Base-by-base conservation (phyloP, 1,140 invertebrate species). In the Mizuhopecten yessoensis region DNA sequence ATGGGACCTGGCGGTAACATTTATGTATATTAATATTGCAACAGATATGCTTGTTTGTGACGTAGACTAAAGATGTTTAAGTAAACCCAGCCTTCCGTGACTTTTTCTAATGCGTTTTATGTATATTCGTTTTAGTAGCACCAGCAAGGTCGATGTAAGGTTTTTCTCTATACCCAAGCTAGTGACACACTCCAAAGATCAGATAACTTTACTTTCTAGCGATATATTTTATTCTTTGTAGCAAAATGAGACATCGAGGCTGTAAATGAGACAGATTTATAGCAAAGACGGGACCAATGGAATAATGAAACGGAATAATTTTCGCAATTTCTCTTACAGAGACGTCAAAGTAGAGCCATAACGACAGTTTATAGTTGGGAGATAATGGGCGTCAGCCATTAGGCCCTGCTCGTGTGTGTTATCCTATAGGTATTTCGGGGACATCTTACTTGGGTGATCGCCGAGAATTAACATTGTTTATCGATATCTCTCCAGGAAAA, bases 21-120 rank as follows among this genome's bases (percentile, higher is more conserved):
- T 75, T 75, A 75, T 75, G 57, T 75, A 75, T 75, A 75, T 75
- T 75, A 75, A 75, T 75, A 75, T 75, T 75, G 57, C 57, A 75
- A 75, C 57, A 75, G n/a, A 75, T 75, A 75, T 75, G 57, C 57
- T 75, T 75, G 57, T 75, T 75, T 75, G 42, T 75, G 57, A 75
- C 57, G 57, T 75, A 23, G n/a, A 75, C 9, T 75, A 29, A 75
- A 75, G 57, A 29, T 75, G 57, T 75, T 45, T 75, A 75, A 75
- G 57, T 75, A 75, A 75, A n/a, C 23, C 57, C 57, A 75, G n/a
- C 57, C 29, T 29, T 29, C 57, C 57, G 57, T 75, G 57, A 75
- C n/a, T 0, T n/a, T 1, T 75, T 75, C 57, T 75, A 75, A 75
- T 75, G 57, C 57, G 57, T 75, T 75, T 75, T 75, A 75, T 75